These are phyloP conservation scores for Amphiprion clarkii DNA, from an alignment of 2,797 vertebrate genomes.

Conservation along the genomic window DNA sequence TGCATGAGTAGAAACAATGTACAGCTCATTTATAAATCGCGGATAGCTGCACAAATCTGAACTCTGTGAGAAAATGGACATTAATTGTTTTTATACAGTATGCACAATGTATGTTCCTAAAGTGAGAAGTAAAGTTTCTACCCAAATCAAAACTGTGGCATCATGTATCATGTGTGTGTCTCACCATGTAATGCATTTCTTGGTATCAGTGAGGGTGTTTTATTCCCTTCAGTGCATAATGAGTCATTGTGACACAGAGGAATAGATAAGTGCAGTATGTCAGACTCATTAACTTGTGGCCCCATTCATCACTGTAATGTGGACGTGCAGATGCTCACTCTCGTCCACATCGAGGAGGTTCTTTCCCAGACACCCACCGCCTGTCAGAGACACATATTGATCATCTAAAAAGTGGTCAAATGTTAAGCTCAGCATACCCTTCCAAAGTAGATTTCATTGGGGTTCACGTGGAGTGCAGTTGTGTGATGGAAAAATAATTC, in stretches of 20 bases:
- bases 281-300: conserved; percentile 64
- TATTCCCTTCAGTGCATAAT: conserved; percentile 33
- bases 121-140: conserved; percentile 67
- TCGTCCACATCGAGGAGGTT: conserved; percentile 6
- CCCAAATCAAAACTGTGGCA: conserved; percentile 35
- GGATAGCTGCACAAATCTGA: not conserved
- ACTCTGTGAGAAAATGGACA: not conserved
- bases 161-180: conserved; percentile 40
- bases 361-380: conserved; percentile 22
- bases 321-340: conserved; percentile 66
- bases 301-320: conserved; percentile 56
- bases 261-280: conserved; percentile 69
- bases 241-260: conserved; percentile 59
- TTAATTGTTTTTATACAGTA: not conserved
- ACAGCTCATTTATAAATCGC: not conserved
- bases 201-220: conserved; percentile 12
- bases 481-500: conserved; percentile 47
- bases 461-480: conserved; percentile 21
- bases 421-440: conserved; percentile 1
- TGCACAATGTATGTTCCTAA: conserved; percentile 39
- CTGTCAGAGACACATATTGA: not conserved
- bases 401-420: conserved; percentile 12
- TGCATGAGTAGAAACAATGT: not conserved
- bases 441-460: conserved; percentile 17
- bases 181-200: conserved; percentile 23